Base-by-base conservation (phyloP, 1,140 invertebrate genomes). In the Caerostris extrusa region DNA sequence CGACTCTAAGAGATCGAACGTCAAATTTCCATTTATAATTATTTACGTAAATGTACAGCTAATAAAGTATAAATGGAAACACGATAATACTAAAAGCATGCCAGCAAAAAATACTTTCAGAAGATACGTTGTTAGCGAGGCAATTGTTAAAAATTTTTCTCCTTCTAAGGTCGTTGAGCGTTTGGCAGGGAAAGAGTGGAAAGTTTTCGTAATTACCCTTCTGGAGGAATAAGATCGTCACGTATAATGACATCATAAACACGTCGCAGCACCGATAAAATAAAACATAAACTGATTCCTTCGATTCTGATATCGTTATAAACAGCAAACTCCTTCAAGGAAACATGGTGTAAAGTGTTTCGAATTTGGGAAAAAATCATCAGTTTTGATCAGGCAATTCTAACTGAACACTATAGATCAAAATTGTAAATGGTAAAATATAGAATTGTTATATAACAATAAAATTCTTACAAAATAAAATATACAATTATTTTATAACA, bases 171-270 rank as follows among this genome's bases (percentile, higher is more conserved):
- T 55, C 53, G 60, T 56, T 69, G 64, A 71, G 64, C 55, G 61
- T 89, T 50, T 89, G 67, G 64, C 19, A 55, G 14, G 19, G 50
- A 55, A 50, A 90, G 53, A 61, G 57, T 60, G 89, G 69, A 90
- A 90, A 90, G 64, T 90, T 90, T 90, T 90, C 67, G 55, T 90
- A 90, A 90, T 90, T 90, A 90, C 71, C 67, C 55, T 77, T n/a
- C 60, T 53, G 69, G 81, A 50, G 69, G 69, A 90, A 90, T 77
- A 81, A 90, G 89, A 61, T 90, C 71, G 56, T 81, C 89, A 77
- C 89, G 57, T 60, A 90, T 90, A 90, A 90, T 81, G 89, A 90
- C 89, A 61, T 57, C 89, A 90, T 90, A 90, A 90, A 90, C 89
- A 90, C 89, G 69, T 90, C 67, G 55, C 57, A 14, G 69, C 56